Evolutionary conservation across 2,888 invertebrate genomes (phyloP).

Genomic region (Stenichneumon culpator): DNA sequence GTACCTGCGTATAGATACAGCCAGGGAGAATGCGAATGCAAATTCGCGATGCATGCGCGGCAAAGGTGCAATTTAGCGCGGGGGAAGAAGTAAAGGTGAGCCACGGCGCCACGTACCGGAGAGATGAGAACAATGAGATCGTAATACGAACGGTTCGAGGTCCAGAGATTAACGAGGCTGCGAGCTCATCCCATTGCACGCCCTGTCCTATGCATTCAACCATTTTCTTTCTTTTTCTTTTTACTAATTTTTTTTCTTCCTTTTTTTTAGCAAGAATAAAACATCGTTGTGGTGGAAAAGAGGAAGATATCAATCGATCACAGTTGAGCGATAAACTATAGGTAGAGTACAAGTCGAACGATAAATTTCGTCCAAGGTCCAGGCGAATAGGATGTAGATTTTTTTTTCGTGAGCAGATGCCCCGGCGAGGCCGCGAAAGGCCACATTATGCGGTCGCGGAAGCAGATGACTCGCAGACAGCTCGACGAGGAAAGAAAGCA

Average conservation of each 20-base stretch:
- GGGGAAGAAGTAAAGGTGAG: slow-evolving; percentile 66
- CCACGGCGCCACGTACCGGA: slow-evolving; percentile 46
- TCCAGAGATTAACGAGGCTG: slow-evolving; percentile 66
- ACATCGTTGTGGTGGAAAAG: slow-evolving; percentile 9
- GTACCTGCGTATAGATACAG: slow-evolving; percentile 27
- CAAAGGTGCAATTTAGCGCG: slow-evolving; percentile 67
- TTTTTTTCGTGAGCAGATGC: slow-evolving; percentile 55
- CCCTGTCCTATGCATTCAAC: slow-evolving; percentile 42
- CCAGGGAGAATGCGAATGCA: slow-evolving; percentile 64
- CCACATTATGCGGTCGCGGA: slow-evolving; percentile 64
- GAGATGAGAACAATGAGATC: slow-evolving; percentile 68
- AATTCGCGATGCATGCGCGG: slow-evolving; percentile 62
- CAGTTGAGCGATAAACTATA: slow-evolving; percentile 12
- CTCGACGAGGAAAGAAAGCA: slow-evolving; percentile 45
- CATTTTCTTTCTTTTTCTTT: slow-evolving; percentile 29
- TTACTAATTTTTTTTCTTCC: slow-evolving; percentile 8
- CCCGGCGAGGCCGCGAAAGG: slow-evolving; percentile 48
- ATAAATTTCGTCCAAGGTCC: slow-evolving; percentile 34
- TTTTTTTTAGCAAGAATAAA: slow-evolving; percentile 8
- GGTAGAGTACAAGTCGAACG: background rate
- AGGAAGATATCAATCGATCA: slow-evolving; percentile 13
- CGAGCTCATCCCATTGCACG: slow-evolving; percentile 62
- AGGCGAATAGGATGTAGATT: slow-evolving; percentile 6
- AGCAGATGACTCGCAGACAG: slow-evolving; percentile 75
- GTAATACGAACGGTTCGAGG: slow-evolving; percentile 66